Evolutionary conservation across 2,113 vertebrate species (phyloP).

Genomic region (Poeciliopsis turrubarensis): DNA sequence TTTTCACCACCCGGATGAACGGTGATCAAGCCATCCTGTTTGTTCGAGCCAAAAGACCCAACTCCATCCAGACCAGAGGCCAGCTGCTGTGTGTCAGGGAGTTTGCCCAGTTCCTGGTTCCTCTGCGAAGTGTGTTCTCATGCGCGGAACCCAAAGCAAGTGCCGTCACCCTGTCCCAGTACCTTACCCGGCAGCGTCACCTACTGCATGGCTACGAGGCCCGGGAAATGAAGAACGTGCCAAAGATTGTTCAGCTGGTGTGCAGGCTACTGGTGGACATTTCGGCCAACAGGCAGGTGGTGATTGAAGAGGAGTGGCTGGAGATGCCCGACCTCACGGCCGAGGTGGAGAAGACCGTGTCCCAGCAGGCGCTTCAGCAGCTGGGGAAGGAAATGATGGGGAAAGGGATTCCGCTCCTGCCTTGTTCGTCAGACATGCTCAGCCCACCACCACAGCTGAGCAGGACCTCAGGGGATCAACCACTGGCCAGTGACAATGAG

Average conservation of each 20-base stretch:
- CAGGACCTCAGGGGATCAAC: slow-evolving; percentile 62
- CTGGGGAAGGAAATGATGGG: slow-evolving; percentile 84
- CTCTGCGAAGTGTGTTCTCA: slow-evolving; percentile 89
- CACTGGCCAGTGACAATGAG: slow-evolving; percentile 77
- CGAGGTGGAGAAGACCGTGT: slow-evolving; percentile 91
- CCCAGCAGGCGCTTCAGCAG: slow-evolving; percentile 83
- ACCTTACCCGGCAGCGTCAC: slow-evolving; percentile 92
- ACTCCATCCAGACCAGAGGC: slow-evolving; percentile 95
- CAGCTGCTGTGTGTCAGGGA: slow-evolving; percentile 93
- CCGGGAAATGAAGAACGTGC: slow-evolving; percentile 90
- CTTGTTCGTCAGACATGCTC: slow-evolving; percentile 41
- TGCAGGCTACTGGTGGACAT: slow-evolving; percentile 89
- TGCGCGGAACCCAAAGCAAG: slow-evolving; percentile 87
- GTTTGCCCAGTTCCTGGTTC: slow-evolving; percentile 93
- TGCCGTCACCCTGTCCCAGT: slow-evolving; percentile 89
- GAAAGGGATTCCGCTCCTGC: slow-evolving; percentile 79
- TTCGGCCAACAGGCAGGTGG: slow-evolving; percentile 86
- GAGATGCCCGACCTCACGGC: slow-evolving; percentile 86
- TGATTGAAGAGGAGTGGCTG: slow-evolving; percentile 75
- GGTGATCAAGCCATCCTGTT: slow-evolving; percentile 96
- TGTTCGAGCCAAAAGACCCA: slow-evolving; percentile 92
- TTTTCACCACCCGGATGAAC: slow-evolving; percentile 95
- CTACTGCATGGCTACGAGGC: slow-evolving; percentile 96
- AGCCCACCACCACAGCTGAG: slow-evolving; percentile 31
- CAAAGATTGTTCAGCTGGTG: slow-evolving; percentile 90